Base-by-base conservation (phyloP, 2,888 invertebrate genomes). In the Noctuana brunneofusca region DNA sequence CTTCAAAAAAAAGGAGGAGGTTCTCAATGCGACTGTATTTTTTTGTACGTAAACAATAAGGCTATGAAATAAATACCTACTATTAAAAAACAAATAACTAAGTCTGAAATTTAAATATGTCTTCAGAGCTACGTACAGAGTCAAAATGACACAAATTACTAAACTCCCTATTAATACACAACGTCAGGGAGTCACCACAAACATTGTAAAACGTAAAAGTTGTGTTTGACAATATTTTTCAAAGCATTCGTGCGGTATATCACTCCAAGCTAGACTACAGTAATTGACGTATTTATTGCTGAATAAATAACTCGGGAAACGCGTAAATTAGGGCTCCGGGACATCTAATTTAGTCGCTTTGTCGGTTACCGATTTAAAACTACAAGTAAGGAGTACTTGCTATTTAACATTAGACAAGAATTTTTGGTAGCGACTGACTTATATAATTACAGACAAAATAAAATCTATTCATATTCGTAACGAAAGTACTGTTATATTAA, bases 261-360 rank as follows among this genome's bases (percentile, higher is more conserved):
- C 64, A 63, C 66, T 55, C 67, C 53, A 66, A 65, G 60, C 71
- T 71, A 68, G 69, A 65, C 63, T 63, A 52, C 65, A 54, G 70
- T 76, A 79, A 79, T 78, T 78, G 76, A 76, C 79, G 75, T 79
- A 72, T 79, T 78, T 79, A 79, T 74, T 75, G 68, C 74, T 54
- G 69, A 65, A 74, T 74, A 75, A 77, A 77, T 75, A 74, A 75
- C 75, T 69, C 70, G 48, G 64, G 71, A 75, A 60, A 66, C 66
- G 70, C 70, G 73, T 78, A 77, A 77, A 75, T 75, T 75, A 77
- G 65, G 58, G 57, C 69, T 56, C 66, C 53, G 49, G 63, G 63
- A 66, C 68, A 59, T 66, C 72, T 72, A 70, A 74, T 72, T 74
- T 74, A 70, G 64, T 32, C 18, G 12, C 27, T 3, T 18, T 60